Base-by-base conservation (phyloP, 2,888 invertebrate genomes). In the Eutolmus rufibarbis region DNA sequence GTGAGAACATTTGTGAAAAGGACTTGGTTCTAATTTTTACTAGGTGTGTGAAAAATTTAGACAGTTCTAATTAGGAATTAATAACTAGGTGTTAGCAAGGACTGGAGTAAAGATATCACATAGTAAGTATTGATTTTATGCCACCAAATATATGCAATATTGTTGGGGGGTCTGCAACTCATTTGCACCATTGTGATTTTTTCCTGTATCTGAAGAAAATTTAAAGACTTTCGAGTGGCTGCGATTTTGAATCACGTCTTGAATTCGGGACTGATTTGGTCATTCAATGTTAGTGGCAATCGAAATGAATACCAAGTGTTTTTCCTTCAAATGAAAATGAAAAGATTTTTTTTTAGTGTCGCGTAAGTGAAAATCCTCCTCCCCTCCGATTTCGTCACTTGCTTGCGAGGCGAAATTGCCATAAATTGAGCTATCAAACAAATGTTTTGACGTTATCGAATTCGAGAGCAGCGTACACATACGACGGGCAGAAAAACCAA, bases 91-190 rank as follows among this genome's bases (percentile, higher is more conserved):
- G 56, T 51, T 46, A 34, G n/a, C 46, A 56, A 81, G 34, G 23
- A 56, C 56, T 51, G 43, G 28, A 40, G 23, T 51, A 16, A 81
- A 34, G 8, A 56, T 31, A 51, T 51, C 12, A 81, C 56, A 81
- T 28, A 81, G 81, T 81, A 81, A 81, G 81, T 81, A 81, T 51
- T 46, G 31, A 43, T 81, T 81, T 31, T 81, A 31, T 56, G 56
- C 43, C 28, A 51, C 0, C 5, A 81, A 81, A 56, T 81, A n/a
- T 81, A 46, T 34, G 43, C 78, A 78, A 78, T 78, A 78, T 78
- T 78, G 78, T 78, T 78, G 43, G 40, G 40, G 43, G 37, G 37
- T 46, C 78, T 78, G 34, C 76, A 51, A 40, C 40, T 40, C 46
- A 16, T n/a, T 9, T 76, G 28, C 81, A 40, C 56, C 81, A 43